Evolutionary conservation across 1,140 invertebrate genomes (phyloP).

Genomic region (Drosophila nebulosa): DNA sequence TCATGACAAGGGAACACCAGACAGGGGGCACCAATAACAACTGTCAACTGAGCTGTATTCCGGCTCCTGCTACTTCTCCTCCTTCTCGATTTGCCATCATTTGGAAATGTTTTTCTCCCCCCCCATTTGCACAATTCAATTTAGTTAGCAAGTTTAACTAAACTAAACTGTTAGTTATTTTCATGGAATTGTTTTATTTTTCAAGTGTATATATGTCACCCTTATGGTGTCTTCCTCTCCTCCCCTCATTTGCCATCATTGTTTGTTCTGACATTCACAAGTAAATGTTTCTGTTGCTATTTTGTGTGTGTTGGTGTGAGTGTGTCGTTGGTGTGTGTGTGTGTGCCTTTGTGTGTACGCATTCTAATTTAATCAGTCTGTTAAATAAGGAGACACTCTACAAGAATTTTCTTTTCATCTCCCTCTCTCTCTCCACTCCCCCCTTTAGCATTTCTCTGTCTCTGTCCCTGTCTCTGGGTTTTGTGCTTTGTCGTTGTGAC

Average conservation of each 20-base stretch:
- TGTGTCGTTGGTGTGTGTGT: neutral
- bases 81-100: too few relatives aligned
- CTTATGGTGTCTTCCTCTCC: neutral
- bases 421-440: neutral
- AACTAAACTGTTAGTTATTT: neutral
- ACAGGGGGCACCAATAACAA: neutral
- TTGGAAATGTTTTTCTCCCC: neutral
- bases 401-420: slow-evolving; percentile 17
- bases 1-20: neutral
- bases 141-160: neutral
- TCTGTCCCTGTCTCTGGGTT: neutral
- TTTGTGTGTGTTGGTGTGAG: neutral
- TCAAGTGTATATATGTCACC: neutral
- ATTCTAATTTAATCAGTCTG: slow-evolving; percentile 72
- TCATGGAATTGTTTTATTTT: neutral
- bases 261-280: slow-evolving; percentile 41
- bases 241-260: slow-evolving; percentile 26
- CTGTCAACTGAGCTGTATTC: neutral
- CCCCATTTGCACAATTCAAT: neutral
- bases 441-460: neutral
- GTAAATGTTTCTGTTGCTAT: slow-evolving; percentile 35
- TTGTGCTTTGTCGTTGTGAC: slow-evolving; percentile 18
- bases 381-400: slow-evolving; percentile 68
- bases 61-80: too few relatives aligned
- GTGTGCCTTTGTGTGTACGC: slow-evolving; percentile 4